Evolutionary conservation across 2,113 vertebrate genomes (phyloP), one percentile per base, ranked within the genome.

Genomic region (Halichoerus grypus): DNA sequence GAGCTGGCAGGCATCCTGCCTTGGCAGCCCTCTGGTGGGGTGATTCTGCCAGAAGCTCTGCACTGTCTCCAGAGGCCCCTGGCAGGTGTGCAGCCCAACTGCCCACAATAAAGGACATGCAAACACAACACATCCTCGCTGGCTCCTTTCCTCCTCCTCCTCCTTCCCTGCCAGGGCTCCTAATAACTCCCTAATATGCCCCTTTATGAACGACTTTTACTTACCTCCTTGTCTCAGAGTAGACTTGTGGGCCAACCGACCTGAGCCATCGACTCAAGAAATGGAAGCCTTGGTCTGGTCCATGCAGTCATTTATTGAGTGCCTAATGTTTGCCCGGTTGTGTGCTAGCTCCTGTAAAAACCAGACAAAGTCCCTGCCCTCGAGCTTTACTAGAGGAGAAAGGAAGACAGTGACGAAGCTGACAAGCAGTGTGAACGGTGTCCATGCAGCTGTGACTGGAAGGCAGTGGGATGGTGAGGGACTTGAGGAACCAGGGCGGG

Each of bases 1-100:
- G 59, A 84, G 21, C 59, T 53, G 19, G 28, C 0, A 7, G 21
- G 59, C 53, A 18, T 90, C 71, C 26, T 39, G 51, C 7, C 39
- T 15, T 18, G 1, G 18, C 13, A 19, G 3, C 6, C 26, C 26
- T n/a, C 4, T 0, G 14, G 4, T 53, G 1, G 24, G 24, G 19
- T 15, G 80, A 21, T 22, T 57, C 15, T 69, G 39, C 33, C 6
- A 14, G 42, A 67, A 31, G 24, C 33, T 69, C 82, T 21, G 8
- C 18, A 2, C 26, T 24, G 18, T 77, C 63, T 49, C 8, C 13
- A 5, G 49, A 53, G 51, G 10, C 53, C 69, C n/a, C 31, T 1
- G 10, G 53, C 19, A 63, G 69, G 31, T 36, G 61, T 59, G 21
- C 39, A 59, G 63, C 46, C 4, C 12, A 0, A 0, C 15, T 81